Evolutionary conservation across 1,140 invertebrate genomes (phyloP), one percentile per base, ranked within the genome.

Genomic region (Samia ricini): DNA sequence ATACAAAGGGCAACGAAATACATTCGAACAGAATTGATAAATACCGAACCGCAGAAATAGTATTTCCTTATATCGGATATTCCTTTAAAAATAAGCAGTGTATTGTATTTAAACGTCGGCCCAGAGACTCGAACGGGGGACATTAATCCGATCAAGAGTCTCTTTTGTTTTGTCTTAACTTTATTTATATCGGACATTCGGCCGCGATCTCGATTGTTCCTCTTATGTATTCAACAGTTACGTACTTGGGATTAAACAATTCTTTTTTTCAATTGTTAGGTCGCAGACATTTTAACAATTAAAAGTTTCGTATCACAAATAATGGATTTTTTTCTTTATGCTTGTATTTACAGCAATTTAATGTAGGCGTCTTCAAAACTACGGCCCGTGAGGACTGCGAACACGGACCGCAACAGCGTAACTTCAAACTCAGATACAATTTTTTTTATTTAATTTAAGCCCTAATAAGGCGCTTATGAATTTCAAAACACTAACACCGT

Each of bases 161-260:
- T 70, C 75, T 70, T 78, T 81, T 81, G 76, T 81, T 81, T 79
- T 74, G 76, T 77, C 71, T 71, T 63, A 64, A 63, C 66, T 66
- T 74, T 75, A 80, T 80, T 78, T 80, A 78, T 77, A 76, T 72
- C 59, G 64, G 64, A 63, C 64, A 59, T 68, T 67, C 33, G 67
- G 61, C 48, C 56, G 23, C 61, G 63, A 64, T 72, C 60, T 64
- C 61, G 69, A 65, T 68, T 68, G 60, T 63, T 52, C 42, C 22
- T 60, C 58, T 60, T 64, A 64, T 22, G 57, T 50, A 36, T 56
- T 51, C 56, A 60, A 56, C 59, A 61, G 63, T 33, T 51, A 48
- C 52, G 63, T 21, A 64, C 56, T 64, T 56, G 8, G 62, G 20
- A 12, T n/a, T 8, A 2, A 12, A 51, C 8, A 21, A 15, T 52